phyloP scores from a whole-genome alignment of 2,888 invertebrate genomes.

The Ptychoptera albimana region DNA sequence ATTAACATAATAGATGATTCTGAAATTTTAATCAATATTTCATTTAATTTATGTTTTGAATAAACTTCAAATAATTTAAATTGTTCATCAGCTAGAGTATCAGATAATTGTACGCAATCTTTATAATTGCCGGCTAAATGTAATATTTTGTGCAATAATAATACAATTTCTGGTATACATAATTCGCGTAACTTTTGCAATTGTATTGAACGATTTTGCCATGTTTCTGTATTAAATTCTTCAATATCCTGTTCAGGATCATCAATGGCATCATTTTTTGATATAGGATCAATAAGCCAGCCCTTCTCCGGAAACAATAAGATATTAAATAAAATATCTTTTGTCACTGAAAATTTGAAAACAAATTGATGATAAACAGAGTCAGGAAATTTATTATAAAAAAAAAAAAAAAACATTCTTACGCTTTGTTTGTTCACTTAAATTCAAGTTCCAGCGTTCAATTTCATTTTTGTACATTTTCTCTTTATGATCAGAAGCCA shows the following conservation, averaged over 20 bases:
- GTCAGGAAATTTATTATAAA: not conserved
- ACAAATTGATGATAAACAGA: slow-evolving; percentile 1
- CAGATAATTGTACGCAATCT: slow-evolving; percentile 63
- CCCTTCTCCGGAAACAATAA: slow-evolving; percentile 77
- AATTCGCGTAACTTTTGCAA: slow-evolving; percentile 57
- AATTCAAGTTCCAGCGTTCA: slow-evolving; percentile 54
- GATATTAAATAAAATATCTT: slow-evolving; percentile 69
- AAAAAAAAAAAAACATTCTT: slow-evolving; percentile 9
- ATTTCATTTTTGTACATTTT: slow-evolving; percentile 65
- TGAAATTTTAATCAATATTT: slow-evolving; percentile 57
- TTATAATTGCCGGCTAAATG: slow-evolving; percentile 57
- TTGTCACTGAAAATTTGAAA: slow-evolving; percentile 41
- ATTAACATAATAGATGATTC: slow-evolving; percentile 62
- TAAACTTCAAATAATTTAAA: slow-evolving; percentile 68
- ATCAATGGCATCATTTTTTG: slow-evolving; percentile 33
- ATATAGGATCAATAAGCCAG: slow-evolving; percentile 65
- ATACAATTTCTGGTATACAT: slow-evolving; percentile 70
- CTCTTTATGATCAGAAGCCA: slow-evolving; percentile 71
- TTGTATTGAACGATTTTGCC: slow-evolving; percentile 41
- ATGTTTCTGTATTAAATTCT: slow-evolving; percentile 33
- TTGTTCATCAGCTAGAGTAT: slow-evolving; percentile 64
- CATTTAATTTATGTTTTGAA: slow-evolving; percentile 56
- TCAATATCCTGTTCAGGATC: slow-evolving; percentile 6
- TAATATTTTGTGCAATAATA: slow-evolving; percentile 64
- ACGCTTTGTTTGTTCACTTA: slow-evolving; percentile 55